Evolutionary conservation across 1,140 invertebrate genomes (phyloP).

Genomic region (Rhyzopertha dominica): DNA sequence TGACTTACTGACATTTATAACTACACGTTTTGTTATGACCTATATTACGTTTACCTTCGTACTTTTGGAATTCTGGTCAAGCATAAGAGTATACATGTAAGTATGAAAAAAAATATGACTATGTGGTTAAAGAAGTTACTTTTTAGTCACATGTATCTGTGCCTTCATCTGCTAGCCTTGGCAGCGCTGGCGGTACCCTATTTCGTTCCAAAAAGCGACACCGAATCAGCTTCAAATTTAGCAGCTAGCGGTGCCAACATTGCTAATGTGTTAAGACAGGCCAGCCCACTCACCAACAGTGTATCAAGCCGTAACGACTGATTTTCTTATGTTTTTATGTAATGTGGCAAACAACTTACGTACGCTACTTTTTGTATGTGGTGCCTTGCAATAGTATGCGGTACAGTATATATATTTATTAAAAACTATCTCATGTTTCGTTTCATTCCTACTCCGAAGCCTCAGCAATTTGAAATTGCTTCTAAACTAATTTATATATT

Average conservation of each 20-base stretch:
- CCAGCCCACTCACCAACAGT: conserved; percentile 15
- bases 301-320: conserved; percentile 11
- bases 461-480: too few relatives aligned
- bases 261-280: conserved; percentile 13
- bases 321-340: too few relatives aligned
- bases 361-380: too few relatives aligned
- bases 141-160: conserved; percentile 49
- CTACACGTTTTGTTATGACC: conserved; percentile 75
- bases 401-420: too few relatives aligned
- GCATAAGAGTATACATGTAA: conserved; percentile 37
- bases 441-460: too few relatives aligned
- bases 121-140: conserved; percentile 5
- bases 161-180: conserved; percentile 46
- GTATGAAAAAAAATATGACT: conserved; percentile 5
- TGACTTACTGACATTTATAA: conserved; percentile 69
- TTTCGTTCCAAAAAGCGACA: conserved; percentile 27
- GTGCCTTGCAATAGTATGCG: too few relatives aligned
- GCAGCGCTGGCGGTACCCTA: conserved; percentile 43
- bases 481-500: too few relatives aligned
- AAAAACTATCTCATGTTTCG: too few relatives aligned
- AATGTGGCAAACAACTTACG: too few relatives aligned
- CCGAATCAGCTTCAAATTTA: conserved; percentile 11
- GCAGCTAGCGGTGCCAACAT: conserved; percentile 16
- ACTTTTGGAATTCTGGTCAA: conserved; percentile 66
- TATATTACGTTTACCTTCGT: conserved; percentile 88